phyloP scores from a whole-genome alignment of 2,888 invertebrate genomes.

The Linyphia triangularis region DNA sequence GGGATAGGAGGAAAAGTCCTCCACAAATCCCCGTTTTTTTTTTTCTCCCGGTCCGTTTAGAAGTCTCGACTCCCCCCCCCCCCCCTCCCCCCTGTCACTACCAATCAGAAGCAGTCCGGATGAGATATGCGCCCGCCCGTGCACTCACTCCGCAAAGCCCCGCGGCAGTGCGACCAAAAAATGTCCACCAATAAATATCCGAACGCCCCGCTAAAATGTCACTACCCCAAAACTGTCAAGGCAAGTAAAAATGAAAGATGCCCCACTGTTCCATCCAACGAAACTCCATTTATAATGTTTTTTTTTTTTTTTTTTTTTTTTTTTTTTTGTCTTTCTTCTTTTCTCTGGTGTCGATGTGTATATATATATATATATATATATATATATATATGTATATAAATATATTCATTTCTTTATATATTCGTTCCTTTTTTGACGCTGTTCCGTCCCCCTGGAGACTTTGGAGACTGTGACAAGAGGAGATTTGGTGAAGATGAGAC shows the following conservation, averaged over 20 bases:
- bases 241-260: slow-evolving; percentile 72
- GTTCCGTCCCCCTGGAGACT: slow-evolving; percentile 56
- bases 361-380: no score
- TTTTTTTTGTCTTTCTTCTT: slow-evolving; percentile 4
- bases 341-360: slow-evolving; percentile 35
- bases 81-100: slow-evolving; percentile 53
- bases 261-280: slow-evolving; percentile 67
- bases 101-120: slow-evolving; percentile 67
- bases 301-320: slow-evolving; percentile 36
- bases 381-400: slow-evolving; percentile 51
- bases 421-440: slow-evolving; percentile 69
- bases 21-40: slow-evolving; percentile 66
- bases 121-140: slow-evolving; percentile 73
- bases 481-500: slow-evolving; percentile 37
- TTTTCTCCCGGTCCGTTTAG: slow-evolving; percentile 63
- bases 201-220: slow-evolving; percentile 74
- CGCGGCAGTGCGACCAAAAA: slow-evolving; percentile 70
- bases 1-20: slow-evolving; percentile 26
- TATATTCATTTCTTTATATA: slow-evolving; percentile 67
- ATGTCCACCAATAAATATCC: slow-evolving; percentile 75
- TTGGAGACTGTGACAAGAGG: slow-evolving; percentile 66
- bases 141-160: slow-evolving; percentile 69
- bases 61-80: slow-evolving; percentile 48
- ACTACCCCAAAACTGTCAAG: slow-evolving; percentile 74
- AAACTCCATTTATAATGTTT: slow-evolving; percentile 74